A percentile compares a stretch with the other conserved stretches of the same genome.
Conservation (phyloP, 2,888 invertebrate species). For the Agrilus mali region DNA sequence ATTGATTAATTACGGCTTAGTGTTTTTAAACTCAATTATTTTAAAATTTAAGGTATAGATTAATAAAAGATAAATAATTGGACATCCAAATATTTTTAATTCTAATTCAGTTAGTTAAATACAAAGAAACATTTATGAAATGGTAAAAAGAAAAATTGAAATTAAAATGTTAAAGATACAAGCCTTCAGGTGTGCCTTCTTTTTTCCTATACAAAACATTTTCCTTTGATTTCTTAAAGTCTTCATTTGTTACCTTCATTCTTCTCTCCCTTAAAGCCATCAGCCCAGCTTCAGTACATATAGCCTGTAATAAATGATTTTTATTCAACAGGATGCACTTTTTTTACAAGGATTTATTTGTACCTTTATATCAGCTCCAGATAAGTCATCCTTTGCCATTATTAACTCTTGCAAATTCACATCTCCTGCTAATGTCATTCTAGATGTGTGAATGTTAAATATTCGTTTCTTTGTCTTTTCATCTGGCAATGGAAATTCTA, state of each 20-base stretch:
- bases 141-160: no score
- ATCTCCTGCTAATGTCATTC: slow-evolving; percentile 95
- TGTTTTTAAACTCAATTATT: slow-evolving; percentile 1
- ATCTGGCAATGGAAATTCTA: slow-evolving; percentile 97
- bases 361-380: slow-evolving; percentile 91
- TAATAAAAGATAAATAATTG: no score
- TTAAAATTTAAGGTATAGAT: no score
- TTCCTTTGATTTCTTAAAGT: slow-evolving; percentile 98
- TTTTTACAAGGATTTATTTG: slow-evolving; percentile 6
- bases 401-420: slow-evolving; percentile 93
- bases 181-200: slow-evolving; percentile 97
- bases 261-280: slow-evolving; percentile 95
- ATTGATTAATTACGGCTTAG: no score
- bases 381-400: slow-evolving; percentile 98
- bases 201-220: slow-evolving; percentile 98
- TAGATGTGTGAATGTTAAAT: slow-evolving; percentile 96
- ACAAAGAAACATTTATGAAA: no score
- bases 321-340: slow-evolving; percentile 1
- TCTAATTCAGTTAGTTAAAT: no score
- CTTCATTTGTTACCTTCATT: slow-evolving; percentile 99
- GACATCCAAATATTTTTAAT: no score
- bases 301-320: slow-evolving; percentile 56
- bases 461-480: slow-evolving; percentile 96
- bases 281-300: slow-evolving; percentile 98
- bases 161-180: slow-evolving; percentile 66